These are phyloP conservation scores for Sinosuthora webbiana DNA, from an alignment of 2,113 vertebrate genomes.

Conservation along the genomic window DNA sequence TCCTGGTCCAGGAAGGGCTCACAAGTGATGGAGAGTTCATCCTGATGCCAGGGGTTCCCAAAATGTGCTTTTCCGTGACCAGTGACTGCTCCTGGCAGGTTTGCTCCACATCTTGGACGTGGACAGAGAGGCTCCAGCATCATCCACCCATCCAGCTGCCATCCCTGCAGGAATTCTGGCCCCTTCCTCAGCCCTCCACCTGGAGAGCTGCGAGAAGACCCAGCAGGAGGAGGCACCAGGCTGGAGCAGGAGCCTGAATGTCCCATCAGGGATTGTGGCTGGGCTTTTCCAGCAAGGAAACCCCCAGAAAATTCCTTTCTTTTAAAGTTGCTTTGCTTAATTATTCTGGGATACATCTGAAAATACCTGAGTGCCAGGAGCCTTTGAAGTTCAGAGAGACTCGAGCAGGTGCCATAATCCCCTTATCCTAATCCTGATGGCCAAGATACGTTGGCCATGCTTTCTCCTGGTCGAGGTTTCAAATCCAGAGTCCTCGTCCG, in stretches of 20 bases:
- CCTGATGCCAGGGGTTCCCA: background rate
- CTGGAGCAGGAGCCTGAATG: background rate
- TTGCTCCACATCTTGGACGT: background rate
- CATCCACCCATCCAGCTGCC: background rate
- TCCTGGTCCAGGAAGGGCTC: background rate
- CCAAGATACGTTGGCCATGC: background rate
- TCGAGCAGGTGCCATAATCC: conserved; percentile 40
- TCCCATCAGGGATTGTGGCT: background rate
- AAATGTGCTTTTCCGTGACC: background rate
- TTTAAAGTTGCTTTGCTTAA: conserved; percentile 37
- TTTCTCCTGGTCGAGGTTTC: background rate
- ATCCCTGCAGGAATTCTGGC: background rate
- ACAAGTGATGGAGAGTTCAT: background rate
- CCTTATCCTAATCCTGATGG: conserved; percentile 50
- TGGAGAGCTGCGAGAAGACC: background rate
- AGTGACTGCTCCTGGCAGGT: background rate
- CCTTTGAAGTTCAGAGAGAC: conserved; percentile 57
- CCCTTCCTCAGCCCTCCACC: accelerated
- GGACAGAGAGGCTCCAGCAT: background rate
- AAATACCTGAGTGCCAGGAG: background rate
- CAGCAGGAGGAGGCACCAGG: background rate
- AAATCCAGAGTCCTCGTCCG: background rate
- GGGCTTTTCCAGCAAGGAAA: background rate
- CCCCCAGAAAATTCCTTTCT: background rate
- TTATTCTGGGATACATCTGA: background rate